Conservation (phyloP, 1,140 invertebrate species). For the Trichomalopsis sarcophagae region DNA sequence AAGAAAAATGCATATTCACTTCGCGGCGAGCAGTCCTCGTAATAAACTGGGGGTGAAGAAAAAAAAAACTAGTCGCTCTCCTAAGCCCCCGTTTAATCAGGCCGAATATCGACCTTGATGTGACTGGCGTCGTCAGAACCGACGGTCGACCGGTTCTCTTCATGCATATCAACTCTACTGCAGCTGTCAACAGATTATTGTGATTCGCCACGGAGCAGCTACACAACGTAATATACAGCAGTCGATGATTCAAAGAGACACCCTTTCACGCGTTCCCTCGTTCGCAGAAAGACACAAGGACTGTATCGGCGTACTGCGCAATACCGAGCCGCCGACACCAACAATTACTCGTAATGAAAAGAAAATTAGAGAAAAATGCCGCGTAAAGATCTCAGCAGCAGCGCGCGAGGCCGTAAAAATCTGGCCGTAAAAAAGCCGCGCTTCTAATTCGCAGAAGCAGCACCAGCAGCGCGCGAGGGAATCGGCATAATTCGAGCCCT, state of each 20-base stretch:
- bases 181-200: background rate
- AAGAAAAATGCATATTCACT: no score
- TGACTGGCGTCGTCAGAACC: background rate
- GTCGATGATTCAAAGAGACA: background rate
- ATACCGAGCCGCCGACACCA: background rate
- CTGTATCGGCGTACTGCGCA: background rate
- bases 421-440: conserved; percentile 13
- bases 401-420: conserved; percentile 15
- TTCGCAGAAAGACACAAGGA: background rate
- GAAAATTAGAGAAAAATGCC: conserved; percentile 43
- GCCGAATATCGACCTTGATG: background rate
- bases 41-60: background rate
- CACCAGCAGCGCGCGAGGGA: background rate
- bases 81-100: background rate
- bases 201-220: background rate
- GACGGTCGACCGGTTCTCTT: conserved; percentile 11
- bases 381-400: background rate
- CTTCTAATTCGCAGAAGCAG: conserved; percentile 33
- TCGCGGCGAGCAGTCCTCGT: background rate
- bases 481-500: conserved; percentile 42
- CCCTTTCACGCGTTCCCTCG: background rate
- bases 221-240: background rate
- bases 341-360: conserved; percentile 42
- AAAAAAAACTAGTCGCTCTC: background rate
- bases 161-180: background rate